Percentiles rank a stretch among this genome's conserved stretches.
Conservation (phyloP, 1,140 invertebrate genomes). For the Spodoptera frugiperda region DNA sequence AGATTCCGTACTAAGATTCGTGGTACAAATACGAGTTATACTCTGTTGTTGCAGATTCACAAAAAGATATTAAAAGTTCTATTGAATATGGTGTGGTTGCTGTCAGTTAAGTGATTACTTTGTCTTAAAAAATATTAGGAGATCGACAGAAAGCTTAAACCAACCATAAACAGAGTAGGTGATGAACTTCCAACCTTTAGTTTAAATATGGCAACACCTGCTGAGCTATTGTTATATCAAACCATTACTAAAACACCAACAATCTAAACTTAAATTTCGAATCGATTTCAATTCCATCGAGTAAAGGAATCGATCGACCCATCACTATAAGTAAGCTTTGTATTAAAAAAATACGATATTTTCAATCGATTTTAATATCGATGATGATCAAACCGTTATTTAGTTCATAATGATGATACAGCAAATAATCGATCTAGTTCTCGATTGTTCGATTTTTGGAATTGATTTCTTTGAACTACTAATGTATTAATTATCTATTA, state of each 20-base stretch:
- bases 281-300: constrained; percentile 13
- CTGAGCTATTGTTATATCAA: constrained; percentile 3
- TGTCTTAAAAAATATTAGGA: neutral
- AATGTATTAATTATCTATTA: constrained; percentile 20
- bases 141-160: neutral
- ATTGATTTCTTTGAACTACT: constrained; percentile 53
- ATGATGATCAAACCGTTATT: constrained; percentile 28
- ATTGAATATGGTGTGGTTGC: no score
- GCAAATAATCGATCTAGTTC: constrained; percentile 65
- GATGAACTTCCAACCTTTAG: constrained; percentile 9
- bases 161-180: neutral
- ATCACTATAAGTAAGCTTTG: neutral
- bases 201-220: constrained; percentile 2
- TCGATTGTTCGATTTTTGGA: constrained; percentile 62
- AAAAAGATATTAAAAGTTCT: no score
- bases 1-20: no score
- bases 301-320: constrained; percentile 20
- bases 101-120: neutral
- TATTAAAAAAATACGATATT: constrained; percentile 6
- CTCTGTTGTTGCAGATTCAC: no score
- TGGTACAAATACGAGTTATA: no score
- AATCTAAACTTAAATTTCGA: neutral
- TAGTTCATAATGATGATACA: constrained; percentile 22
- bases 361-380: constrained; percentile 35
- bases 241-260: constrained; percentile 13